Conservation (phyloP, 2,888 invertebrate species). For the Rhorus exstirpatorius region DNA sequence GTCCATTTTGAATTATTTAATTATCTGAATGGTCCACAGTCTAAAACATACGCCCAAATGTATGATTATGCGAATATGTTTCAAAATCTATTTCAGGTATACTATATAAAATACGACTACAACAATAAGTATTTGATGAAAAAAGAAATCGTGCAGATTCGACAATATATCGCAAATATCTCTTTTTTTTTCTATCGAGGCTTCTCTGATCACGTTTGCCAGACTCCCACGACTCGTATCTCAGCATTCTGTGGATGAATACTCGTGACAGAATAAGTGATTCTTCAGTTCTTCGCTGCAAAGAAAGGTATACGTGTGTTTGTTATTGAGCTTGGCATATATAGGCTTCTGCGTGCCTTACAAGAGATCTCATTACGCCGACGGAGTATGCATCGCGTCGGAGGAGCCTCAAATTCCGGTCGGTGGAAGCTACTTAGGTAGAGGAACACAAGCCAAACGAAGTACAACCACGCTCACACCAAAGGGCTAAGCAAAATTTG, state of each 20-base stretch:
- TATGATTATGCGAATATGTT: background rate
- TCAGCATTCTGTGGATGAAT: slow-evolving; percentile 17
- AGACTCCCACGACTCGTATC: background rate
- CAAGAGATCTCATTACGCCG: slow-evolving; percentile 67
- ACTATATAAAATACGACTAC: too few species aligned
- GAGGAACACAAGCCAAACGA: slow-evolving; percentile 45
- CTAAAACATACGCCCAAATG: too few species aligned
- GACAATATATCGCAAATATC: background rate
- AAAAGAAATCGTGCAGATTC: background rate
- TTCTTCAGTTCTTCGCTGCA: slow-evolving; percentile 21
- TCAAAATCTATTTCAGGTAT: too few species aligned
- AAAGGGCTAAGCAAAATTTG: slow-evolving; percentile 40
- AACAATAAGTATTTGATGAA: background rate
- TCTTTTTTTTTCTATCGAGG: background rate
- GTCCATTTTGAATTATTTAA: too few species aligned
- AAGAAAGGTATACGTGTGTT: slow-evolving; percentile 13
- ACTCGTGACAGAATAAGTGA: slow-evolving; percentile 8
- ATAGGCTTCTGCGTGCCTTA: slow-evolving; percentile 32
- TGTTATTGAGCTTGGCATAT: background rate
- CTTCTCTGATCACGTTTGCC: background rate
- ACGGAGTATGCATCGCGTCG: slow-evolving; percentile 67
- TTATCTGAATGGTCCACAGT: too few species aligned
- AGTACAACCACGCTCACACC: slow-evolving; percentile 31
- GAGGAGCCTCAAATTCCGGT: slow-evolving; percentile 57
- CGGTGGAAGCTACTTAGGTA: slow-evolving; percentile 47